Evolutionary conservation across 2,888 invertebrate species (phyloP).

Genomic region (Phrixothrix hirtus): DNA sequence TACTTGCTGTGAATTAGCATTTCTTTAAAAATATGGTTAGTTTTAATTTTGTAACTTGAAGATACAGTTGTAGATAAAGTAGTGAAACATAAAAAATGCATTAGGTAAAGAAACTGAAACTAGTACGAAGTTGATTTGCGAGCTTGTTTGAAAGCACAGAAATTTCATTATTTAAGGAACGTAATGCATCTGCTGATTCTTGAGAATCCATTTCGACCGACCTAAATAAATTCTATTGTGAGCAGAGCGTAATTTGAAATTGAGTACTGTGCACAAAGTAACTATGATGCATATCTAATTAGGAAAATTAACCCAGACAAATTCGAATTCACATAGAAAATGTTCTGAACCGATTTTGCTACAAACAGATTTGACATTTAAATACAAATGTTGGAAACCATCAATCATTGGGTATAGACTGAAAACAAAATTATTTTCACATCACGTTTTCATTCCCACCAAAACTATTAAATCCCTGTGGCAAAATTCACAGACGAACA

Average conservation of each 20-base stretch:
- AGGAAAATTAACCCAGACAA: neutral
- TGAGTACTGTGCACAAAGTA: neutral
- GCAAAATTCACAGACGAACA: slow-evolving; percentile 12
- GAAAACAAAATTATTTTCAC: slow-evolving; percentile 31
- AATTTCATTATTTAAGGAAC: slow-evolving; percentile 14
- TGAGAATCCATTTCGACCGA: slow-evolving; percentile 14
- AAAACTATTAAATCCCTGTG: slow-evolving; percentile 13
- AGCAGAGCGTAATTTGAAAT: neutral
- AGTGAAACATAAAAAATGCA: too few species aligned
- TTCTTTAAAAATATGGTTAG: too few species aligned
- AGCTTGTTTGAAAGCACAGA: slow-evolving; percentile 1
- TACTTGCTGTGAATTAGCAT: too few species aligned
- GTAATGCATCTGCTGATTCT: slow-evolving; percentile 18
- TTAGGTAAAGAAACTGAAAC: too few species aligned
- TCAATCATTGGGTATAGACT: slow-evolving; percentile 28
- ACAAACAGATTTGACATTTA: slow-evolving; percentile 18
- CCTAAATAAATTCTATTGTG: slow-evolving; percentile 5
- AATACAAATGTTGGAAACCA: slow-evolving; percentile 26
- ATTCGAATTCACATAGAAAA: neutral
- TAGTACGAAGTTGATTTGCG: too few species aligned
- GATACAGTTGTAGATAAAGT: too few species aligned
- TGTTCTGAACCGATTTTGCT: neutral
- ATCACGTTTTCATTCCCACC: slow-evolving; percentile 29
- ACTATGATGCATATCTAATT: neutral
- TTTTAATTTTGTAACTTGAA: too few species aligned